phyloP scores from a whole-genome alignment of 1,140 invertebrate genomes.

The Aricia agestis region DNA sequence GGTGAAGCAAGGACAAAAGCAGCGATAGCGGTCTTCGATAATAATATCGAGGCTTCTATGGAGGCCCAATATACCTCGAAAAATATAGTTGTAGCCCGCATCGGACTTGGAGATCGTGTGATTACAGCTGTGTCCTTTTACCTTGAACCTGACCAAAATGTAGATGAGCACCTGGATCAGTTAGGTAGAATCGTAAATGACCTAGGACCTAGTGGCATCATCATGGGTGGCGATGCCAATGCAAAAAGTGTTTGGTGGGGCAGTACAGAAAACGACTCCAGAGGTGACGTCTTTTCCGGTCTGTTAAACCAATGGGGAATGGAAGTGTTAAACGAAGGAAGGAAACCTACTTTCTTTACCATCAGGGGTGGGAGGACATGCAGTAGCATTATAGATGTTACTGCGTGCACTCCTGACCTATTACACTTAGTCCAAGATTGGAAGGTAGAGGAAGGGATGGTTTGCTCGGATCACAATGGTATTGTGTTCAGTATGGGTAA shows the following conservation, averaged over 20 bases:
- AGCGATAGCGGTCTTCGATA: no score
- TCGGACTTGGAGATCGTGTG: neutral
- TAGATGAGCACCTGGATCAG: conserved; percentile 22
- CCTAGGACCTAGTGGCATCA: neutral
- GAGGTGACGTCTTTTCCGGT: conserved; percentile 19
- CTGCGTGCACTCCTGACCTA: conserved; percentile 20
- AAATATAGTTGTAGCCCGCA: conserved; percentile 7
- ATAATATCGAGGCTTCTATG: no score
- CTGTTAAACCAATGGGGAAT: conserved; percentile 24
- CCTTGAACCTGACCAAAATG: conserved; percentile 1
- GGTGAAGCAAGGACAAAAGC: no score
- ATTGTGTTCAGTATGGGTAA: conserved; percentile 19
- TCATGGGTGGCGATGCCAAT: conserved; percentile 33
- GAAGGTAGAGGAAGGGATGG: neutral
- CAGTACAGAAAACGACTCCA: conserved; percentile 9
- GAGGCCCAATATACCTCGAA: neutral
- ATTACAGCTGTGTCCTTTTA: neutral
- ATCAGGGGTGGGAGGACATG: conserved; percentile 22
- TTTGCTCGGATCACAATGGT: conserved; percentile 23
- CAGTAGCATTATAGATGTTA: conserved; percentile 26
- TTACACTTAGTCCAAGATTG: conserved; percentile 6
- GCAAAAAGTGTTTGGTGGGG: conserved; percentile 36
- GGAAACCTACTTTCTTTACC: conserved; percentile 29
- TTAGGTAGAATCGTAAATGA: conserved; percentile 11
- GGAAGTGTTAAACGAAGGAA: conserved; percentile 28